phyloP scores from a whole-genome alignment of 2,888 invertebrate species.

The Cinara cedri region DNA sequence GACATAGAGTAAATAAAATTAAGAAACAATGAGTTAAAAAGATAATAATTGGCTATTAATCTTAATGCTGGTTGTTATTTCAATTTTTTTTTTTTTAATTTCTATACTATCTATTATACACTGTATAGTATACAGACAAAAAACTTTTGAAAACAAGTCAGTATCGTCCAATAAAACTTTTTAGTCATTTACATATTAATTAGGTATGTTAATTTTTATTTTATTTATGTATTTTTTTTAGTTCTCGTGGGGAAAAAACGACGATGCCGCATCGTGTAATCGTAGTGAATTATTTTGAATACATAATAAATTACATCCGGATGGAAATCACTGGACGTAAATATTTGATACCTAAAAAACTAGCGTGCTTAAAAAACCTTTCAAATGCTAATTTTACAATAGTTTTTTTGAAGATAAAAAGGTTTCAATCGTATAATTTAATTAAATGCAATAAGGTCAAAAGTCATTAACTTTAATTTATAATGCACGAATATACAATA shows the following conservation, averaged over 20 bases:
- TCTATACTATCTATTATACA: no score
- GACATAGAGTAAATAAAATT: no score
- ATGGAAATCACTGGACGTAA: slow-evolving; percentile 11
- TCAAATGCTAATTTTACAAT: slow-evolving; percentile 30
- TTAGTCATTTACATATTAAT: slow-evolving; percentile 41
- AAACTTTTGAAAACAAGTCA: background rate
- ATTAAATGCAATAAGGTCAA: slow-evolving; percentile 11
- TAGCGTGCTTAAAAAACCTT: slow-evolving; percentile 5
- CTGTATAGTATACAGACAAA: background rate
- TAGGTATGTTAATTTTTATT: slow-evolving; percentile 40
- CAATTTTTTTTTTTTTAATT: no score
- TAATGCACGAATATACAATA: background rate
- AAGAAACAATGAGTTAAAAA: no score
- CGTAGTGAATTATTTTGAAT: slow-evolving; percentile 49
- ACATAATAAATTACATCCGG: slow-evolving; percentile 38
- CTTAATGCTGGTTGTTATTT: no score
- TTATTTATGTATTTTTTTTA: slow-evolving; percentile 37
- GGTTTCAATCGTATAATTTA: slow-evolving; percentile 10
- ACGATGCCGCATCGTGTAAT: slow-evolving; percentile 24
- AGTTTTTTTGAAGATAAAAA: slow-evolving; percentile 12
- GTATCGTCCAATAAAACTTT: slow-evolving; percentile 33
- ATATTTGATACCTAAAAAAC: slow-evolving; percentile 34
- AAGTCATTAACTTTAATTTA: background rate
- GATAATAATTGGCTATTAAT: no score
- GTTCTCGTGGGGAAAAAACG: slow-evolving; percentile 19